Percentiles rank a stretch among this genome's conserved stretches.
phyloP scores from a whole-genome alignment of 1,140 invertebrate species.

The Drosophila insularis region DNA sequence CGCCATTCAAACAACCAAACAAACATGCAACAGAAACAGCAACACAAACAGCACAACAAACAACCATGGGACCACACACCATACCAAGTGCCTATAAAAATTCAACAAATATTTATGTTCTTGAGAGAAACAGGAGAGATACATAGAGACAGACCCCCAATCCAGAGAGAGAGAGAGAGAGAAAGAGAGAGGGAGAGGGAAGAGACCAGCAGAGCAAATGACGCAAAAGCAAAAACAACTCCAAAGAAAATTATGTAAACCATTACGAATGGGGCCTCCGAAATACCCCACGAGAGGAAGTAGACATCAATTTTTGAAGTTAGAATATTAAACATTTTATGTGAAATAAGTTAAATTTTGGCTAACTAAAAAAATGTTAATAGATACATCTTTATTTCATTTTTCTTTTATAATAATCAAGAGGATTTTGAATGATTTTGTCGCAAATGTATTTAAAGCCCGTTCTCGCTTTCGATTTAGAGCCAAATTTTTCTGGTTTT shows the following conservation, averaged over 20 bases:
- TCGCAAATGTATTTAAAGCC: too few relatives aligned
- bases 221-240: not conserved
- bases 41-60: slow-evolving; percentile 7
- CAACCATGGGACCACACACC: slow-evolving; percentile 30
- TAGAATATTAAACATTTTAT: not conserved
- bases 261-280: not conserved
- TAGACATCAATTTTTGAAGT: not conserved
- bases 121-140: slow-evolving; percentile 2
- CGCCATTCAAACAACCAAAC: slow-evolving; percentile 33
- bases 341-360: not conserved
- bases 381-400: too few relatives aligned
- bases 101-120: slow-evolving; percentile 32
- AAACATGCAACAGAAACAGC: slow-evolving; percentile 10
- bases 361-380: too few relatives aligned
- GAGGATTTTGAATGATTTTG: too few relatives aligned
- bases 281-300: not conserved
- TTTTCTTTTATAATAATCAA: too few relatives aligned
- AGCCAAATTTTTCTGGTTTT: too few relatives aligned
- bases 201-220: not conserved
- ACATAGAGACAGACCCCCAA: slow-evolving; percentile 7
- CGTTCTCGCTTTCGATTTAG: too few relatives aligned
- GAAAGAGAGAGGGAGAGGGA: too few relatives aligned
- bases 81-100: slow-evolving; percentile 46
- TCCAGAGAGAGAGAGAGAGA: not conserved
- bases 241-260: not conserved